Conservation (phyloP, 2,113 vertebrate species). For the cat (Felis catus) region F.catus_Fca126_mat1.0 CM031413.1:17261001-17261500, state of each 20-base stretch:
- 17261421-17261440: rapidly evolving
- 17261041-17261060: background rate
- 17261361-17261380: background rate
- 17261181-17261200: background rate
- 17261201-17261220: background rate
- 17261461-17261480: background rate
- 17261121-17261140: background rate
- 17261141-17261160: background rate
- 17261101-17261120: background rate
- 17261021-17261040: background rate
- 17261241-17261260: background rate
- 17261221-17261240: background rate
- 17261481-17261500: background rate
- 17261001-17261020: background rate
- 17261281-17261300: background rate
- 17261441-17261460: background rate
- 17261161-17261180: background rate
- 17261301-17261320: background rate
- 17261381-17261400: background rate
- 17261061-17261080: background rate
- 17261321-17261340: background rate
- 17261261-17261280: background rate
- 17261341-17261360: background rate
- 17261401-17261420: background rate
- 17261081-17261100: background rate